A percentile compares a stretch with the other conserved stretches of the same genome.
Conservation (phyloP, 2,888 invertebrate species). For the Melanophora roralis region DNA sequence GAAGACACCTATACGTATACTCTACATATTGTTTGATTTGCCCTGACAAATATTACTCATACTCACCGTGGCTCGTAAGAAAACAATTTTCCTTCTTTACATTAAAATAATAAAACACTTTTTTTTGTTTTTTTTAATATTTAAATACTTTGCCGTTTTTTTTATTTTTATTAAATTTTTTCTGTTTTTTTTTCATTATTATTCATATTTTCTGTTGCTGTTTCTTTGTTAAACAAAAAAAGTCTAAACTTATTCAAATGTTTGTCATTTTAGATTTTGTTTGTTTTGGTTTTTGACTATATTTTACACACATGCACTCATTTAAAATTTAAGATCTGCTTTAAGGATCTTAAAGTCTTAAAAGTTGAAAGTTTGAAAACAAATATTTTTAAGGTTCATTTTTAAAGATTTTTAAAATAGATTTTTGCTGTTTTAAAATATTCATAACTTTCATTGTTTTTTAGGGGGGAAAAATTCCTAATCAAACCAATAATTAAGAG, state of each 20-base stretch:
- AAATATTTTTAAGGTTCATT: background rate
- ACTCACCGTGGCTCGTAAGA: background rate
- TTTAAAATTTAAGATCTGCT: background rate
- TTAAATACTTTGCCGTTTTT: conserved; percentile 62
- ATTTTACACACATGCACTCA: conserved; percentile 12
- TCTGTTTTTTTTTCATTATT: conserved; percentile 34
- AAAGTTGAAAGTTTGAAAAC: background rate
- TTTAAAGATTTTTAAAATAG: background rate
- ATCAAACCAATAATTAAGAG: conserved; percentile 51
- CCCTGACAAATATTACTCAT: background rate
- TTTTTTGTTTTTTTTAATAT: conserved; percentile 59
- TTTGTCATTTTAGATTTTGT: conserved; percentile 23
- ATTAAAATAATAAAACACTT: conserved; percentile 60
- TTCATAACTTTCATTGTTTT: conserved; percentile 13
- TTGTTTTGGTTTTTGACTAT: background rate
- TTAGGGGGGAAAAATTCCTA: no score
- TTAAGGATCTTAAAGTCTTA: background rate
- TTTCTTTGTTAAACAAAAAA: conserved; percentile 25
- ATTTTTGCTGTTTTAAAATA: background rate
- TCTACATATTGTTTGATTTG: background rate
- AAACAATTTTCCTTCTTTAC: background rate
- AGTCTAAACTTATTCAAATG: conserved; percentile 32
- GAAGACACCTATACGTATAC: background rate
- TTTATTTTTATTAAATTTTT: conserved; percentile 46
- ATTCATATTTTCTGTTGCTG: conserved; percentile 42